A percentile compares a stretch with the other conserved stretches of the same genome.
Conservation (phyloP, 2,113 vertebrate species). For the Strix uralensis region DNA sequence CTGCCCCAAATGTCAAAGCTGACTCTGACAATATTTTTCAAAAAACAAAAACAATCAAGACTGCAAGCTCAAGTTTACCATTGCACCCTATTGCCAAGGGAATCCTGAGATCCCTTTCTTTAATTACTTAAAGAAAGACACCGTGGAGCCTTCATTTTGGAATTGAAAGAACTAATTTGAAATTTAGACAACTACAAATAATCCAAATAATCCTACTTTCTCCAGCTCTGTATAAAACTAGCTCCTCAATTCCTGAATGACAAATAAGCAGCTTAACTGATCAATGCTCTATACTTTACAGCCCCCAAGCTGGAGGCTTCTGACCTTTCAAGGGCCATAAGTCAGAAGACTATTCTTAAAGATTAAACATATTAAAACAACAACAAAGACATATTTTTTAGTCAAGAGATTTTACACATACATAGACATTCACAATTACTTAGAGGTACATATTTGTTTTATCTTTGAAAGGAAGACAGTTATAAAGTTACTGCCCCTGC, state of each 20-base stretch:
- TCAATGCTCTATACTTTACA: not conserved
- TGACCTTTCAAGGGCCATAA: not conserved
- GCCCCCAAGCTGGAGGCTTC: not conserved
- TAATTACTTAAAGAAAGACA: not conserved
- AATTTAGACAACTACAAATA: not conserved
- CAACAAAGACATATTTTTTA: not conserved
- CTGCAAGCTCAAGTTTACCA: not conserved
- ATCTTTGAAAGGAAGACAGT: not conserved
- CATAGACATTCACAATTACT: not conserved
- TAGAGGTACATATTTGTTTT: not conserved
- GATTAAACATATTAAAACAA: not conserved
- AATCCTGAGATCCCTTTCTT: not conserved
- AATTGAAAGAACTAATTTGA: not conserved
- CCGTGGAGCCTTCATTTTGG: not conserved
- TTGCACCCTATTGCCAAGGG: not conserved
- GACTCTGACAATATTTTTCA: not conserved
- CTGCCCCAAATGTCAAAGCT: not conserved
- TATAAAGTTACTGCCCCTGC: not conserved
- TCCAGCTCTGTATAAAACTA: not conserved
- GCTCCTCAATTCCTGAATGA: not conserved
- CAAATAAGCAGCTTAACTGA: not conserved
- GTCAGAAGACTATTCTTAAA: not conserved
- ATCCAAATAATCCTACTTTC: not conserved
- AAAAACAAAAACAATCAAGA: not conserved
- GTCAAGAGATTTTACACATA: not conserved